Evolutionary conservation across 2,113 vertebrate genomes (phyloP).

Genomic region (Ranitomeya imitator): DNA sequence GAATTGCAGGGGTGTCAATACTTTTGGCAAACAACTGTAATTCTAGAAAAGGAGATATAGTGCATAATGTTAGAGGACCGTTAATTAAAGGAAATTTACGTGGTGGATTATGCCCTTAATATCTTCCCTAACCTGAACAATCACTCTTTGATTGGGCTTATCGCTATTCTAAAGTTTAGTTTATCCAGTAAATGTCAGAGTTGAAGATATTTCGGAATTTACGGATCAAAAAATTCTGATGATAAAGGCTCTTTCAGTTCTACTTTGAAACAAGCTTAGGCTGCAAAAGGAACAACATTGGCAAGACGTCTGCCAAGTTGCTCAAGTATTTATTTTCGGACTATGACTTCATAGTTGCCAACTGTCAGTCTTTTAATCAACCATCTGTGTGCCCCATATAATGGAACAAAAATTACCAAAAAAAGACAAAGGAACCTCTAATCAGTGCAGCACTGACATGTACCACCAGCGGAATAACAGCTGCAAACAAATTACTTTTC

Average conservation of each 20-base stretch:
- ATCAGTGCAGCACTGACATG: not conserved
- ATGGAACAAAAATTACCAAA: not conserved
- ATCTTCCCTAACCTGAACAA: not conserved
- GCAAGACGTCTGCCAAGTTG: not conserved
- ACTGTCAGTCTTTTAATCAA: not conserved
- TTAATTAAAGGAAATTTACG: too few relatives aligned
- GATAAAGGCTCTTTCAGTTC: conserved; percentile 12
- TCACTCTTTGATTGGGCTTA: not conserved
- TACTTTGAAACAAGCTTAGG: not conserved
- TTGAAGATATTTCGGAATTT: too few relatives aligned
- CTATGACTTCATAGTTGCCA: not conserved
- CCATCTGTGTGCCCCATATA: not conserved
- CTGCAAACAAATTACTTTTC: not conserved
- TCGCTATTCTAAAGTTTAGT: not conserved
- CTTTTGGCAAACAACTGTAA: too few relatives aligned
- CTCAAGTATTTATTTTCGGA: not conserved
- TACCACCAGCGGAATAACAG: not conserved
- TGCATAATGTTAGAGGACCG: too few relatives aligned
- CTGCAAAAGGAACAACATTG: not conserved
- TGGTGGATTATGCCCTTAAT: too few relatives aligned
- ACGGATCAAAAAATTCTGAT: not conserved
- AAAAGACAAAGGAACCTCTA: not conserved
- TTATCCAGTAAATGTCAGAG: not conserved
- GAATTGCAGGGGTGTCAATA: too few relatives aligned
- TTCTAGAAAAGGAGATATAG: too few relatives aligned